Evolutionary conservation across 2,113 vertebrate species (phyloP).

Genomic region (Leuciscus idus): DNA sequence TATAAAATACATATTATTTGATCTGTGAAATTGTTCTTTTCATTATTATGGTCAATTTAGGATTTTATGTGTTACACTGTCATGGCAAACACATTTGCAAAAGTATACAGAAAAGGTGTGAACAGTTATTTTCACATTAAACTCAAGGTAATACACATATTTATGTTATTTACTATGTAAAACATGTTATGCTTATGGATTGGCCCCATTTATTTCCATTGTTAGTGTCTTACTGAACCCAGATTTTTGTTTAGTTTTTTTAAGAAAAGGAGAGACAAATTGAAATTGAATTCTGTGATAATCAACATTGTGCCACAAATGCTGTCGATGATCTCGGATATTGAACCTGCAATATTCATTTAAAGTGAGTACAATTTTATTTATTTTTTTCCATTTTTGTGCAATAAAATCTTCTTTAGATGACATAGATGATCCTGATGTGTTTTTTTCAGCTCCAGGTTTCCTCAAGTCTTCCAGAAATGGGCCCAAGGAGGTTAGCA

Average conservation of each 20-base stretch:
- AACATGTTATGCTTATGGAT: neutral
- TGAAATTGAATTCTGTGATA: neutral
- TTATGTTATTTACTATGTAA: neutral
- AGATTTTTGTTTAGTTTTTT: neutral
- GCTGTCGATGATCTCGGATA: neutral
- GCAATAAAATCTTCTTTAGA: neutral
- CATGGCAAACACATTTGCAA: neutral
- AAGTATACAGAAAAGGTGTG: neutral
- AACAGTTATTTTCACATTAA: neutral
- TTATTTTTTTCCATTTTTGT: too few relatives aligned
- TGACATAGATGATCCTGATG: neutral
- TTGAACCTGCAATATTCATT: neutral
- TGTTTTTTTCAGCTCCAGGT: conserved; percentile 22
- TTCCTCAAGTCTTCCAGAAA: conserved; percentile 49
- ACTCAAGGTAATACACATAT: neutral
- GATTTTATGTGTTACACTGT: neutral
- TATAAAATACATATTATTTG: too few relatives aligned
- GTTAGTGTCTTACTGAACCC: neutral
- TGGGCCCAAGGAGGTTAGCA: conserved; percentile 66
- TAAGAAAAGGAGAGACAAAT: neutral
- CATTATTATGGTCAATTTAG: neutral
- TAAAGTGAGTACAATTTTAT: neutral
- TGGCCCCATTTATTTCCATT: neutral
- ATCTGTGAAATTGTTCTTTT: neutral
- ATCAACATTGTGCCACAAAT: neutral